These are phyloP conservation scores for Chymomyza procnemis DNA, from an alignment of 2,888 invertebrate genomes.

Conservation along the genomic window DNA sequence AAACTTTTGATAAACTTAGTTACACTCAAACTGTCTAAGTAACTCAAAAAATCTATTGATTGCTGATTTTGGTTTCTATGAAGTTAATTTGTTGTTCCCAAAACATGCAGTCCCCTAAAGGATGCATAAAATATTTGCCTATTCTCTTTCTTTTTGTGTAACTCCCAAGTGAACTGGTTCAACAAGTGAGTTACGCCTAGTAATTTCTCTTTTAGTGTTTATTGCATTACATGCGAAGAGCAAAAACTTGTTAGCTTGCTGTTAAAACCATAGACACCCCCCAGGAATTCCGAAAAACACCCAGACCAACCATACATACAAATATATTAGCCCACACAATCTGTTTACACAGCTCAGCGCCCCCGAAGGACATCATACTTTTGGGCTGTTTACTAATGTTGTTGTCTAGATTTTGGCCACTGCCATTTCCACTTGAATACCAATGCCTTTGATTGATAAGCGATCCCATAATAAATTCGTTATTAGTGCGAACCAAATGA, in stretches of 20 bases:
- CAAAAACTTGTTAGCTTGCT: constrained; percentile 11
- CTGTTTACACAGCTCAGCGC: constrained; percentile 17
- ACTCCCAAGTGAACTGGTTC: neutral
- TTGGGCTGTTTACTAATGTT: constrained; percentile 7
- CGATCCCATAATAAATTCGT: constrained; percentile 55
- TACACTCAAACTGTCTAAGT: too few relatives aligned
- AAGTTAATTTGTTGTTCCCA: neutral
- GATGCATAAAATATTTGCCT: neutral
- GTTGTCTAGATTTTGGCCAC: constrained; percentile 21
- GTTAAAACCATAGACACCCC: neutral
- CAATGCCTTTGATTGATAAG: constrained; percentile 57
- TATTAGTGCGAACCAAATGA: constrained; percentile 56
- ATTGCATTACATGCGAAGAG: too few relatives aligned
- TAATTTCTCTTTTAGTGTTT: neutral
- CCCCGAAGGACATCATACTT: constrained; percentile 8
- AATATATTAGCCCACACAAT: constrained; percentile 3
- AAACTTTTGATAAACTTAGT: too few relatives aligned
- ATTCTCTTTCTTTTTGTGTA: too few relatives aligned
- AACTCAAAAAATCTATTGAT: too few relatives aligned
- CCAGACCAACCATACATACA: neutral
- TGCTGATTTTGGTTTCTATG: too few relatives aligned
- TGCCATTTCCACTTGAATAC: constrained; percentile 42
- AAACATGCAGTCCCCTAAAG: neutral
- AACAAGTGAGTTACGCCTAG: neutral
- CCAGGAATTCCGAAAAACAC: neutral